These are phyloP conservation scores for Anser cygnoides DNA, from an alignment of 2,113 vertebrate genomes.

Conservation along the genomic window DNA sequence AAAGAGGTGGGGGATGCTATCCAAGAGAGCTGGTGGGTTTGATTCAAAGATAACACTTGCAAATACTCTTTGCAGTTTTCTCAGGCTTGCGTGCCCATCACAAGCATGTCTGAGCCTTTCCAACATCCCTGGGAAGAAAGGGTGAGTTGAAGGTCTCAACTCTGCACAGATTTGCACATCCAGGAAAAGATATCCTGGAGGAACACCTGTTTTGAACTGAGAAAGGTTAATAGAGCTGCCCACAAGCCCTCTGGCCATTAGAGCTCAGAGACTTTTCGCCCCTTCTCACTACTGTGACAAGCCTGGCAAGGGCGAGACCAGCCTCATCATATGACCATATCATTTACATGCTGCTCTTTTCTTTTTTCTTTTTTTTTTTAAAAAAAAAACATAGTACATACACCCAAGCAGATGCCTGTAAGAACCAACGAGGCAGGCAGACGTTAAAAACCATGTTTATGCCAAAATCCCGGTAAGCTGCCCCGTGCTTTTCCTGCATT, in stretches of 20 bases:
- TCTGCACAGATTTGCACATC: not conserved
- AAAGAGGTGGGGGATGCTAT: not conserved
- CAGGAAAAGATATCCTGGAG: not conserved
- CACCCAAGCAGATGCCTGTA: not conserved
- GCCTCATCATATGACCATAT: rapidly evolving
- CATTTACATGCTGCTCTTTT: not conserved
- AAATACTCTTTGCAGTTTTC: not conserved
- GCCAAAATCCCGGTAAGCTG: not conserved
- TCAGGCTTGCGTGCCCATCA: not conserved
- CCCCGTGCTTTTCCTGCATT: not conserved
- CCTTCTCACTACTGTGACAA: rapidly evolving
- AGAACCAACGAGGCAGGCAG: not conserved
- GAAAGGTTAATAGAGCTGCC: not conserved
- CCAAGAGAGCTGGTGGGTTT: not conserved
- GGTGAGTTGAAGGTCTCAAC: not conserved
- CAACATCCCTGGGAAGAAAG: not conserved
- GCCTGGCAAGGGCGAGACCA: not conserved
- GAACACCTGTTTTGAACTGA: not conserved
- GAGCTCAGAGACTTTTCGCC: not conserved
- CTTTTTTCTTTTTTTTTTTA: too few species aligned
- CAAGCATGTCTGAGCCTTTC: not conserved
- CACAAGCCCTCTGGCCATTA: not conserved
- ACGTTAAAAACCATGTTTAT: not conserved
- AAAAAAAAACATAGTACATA: not conserved
- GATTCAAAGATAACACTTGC: not conserved